Evolutionary conservation across 1,140 invertebrate genomes (phyloP).

Genomic region (Riptortus pedestris): DNA sequence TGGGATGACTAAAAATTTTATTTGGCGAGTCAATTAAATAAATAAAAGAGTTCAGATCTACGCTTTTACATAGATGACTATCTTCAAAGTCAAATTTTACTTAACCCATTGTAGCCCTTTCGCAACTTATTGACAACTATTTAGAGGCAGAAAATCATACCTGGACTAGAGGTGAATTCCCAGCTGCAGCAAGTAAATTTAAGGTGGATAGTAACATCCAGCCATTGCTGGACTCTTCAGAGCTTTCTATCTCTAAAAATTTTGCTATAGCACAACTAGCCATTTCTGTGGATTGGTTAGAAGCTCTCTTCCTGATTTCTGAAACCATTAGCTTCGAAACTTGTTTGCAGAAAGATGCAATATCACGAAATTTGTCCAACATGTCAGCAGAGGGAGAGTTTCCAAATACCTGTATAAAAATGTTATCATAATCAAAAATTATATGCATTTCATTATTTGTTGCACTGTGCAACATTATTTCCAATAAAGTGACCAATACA

Average conservation of each 20-base stretch:
- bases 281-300: slow-evolving; percentile 89
- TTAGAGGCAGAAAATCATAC: too few species aligned
- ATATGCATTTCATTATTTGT: not conserved
- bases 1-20: too few species aligned
- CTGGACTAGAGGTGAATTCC: slow-evolving; percentile 63
- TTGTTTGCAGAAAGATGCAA: slow-evolving; percentile 84
- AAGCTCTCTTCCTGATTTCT: slow-evolving; percentile 83
- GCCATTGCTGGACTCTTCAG: slow-evolving; percentile 85
- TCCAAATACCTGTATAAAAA: slow-evolving; percentile 66
- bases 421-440: slow-evolving; percentile 22
- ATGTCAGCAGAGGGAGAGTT: slow-evolving; percentile 80
- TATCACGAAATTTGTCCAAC: slow-evolving; percentile 91
- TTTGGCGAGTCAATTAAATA: too few species aligned
- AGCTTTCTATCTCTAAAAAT: slow-evolving; percentile 87
- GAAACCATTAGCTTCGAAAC: slow-evolving; percentile 90
- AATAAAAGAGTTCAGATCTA: too few species aligned
- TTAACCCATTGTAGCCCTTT: too few species aligned
- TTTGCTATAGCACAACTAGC: slow-evolving; percentile 92
- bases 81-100: too few species aligned
- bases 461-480: too few species aligned
- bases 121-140: too few species aligned
- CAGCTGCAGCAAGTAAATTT: slow-evolving; percentile 79
- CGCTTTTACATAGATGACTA: too few species aligned
- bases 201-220: slow-evolving; percentile 90
- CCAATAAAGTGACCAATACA: too few species aligned